Evolutionary conservation across 2,888 invertebrate genomes (phyloP), one percentile per base, ranked within the genome.

Genomic region (Chymomyza procnemis): DNA sequence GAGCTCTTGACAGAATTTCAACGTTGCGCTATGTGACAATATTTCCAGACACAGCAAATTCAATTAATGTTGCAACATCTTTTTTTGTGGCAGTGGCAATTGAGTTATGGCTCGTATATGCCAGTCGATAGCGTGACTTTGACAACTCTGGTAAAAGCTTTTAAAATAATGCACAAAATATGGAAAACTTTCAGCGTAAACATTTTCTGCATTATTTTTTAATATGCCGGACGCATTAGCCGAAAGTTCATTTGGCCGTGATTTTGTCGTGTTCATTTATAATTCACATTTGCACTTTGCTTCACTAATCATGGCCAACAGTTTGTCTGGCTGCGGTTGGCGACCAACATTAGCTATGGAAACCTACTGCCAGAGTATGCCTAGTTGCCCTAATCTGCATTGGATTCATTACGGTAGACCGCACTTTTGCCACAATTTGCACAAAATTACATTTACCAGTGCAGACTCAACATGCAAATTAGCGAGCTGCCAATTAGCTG

Each of bases 391-490:
- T 41, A 50, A 50, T 50, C 50, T 50, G 14, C 19, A 41, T n/a
- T 6, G 14, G 6, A 50, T 18, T 50, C 18, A 6, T 6, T 16
- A 4, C 14, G 19, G 19, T 18, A 18, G 19, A 50, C 50, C 50
- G n/a, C 16, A 50, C 19, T 16, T 4, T n/a, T 14, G 50, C 21
- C 54, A 54, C 54, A 54, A 54, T 54, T 19, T 54, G 54, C 54
- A 22, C 54, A 6, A 66, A 56, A 12, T 46, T 16, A 21, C 61
- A 21, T 8, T 19, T 30, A 30, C 52, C 64, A 57, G 71, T 66
- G 21, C 55, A 66, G 61, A 66, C 59, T 73, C 66, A 65, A 69
- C 66, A 73, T 73, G 73, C 73, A 73, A 73, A 73, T 71, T 71
- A 71, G 71, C 59, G 66, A 71, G 66, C 50, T 22, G 60, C 65